These are phyloP conservation scores for Brachionus rotundiformis DNA, from an alignment of 1,140 invertebrate species.

Conservation along the genomic window DNA sequence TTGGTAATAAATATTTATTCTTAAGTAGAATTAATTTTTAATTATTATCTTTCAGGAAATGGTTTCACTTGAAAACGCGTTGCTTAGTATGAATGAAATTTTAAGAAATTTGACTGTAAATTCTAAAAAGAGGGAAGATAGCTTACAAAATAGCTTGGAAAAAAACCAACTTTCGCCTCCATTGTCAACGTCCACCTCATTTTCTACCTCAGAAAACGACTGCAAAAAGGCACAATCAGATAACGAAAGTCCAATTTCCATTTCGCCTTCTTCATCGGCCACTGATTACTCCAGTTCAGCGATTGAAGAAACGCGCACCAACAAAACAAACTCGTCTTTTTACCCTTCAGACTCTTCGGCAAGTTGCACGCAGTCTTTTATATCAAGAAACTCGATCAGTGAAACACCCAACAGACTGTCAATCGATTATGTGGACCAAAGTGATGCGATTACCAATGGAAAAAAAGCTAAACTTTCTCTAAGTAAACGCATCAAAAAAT, in stretches of 20 bases:
- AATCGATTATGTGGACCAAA: background rate
- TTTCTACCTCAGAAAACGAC: background rate
- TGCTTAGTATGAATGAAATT: conserved; percentile 45
- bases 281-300: background rate
- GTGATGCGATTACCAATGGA: background rate
- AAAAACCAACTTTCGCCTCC: conserved; percentile 19
- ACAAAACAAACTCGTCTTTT: background rate
- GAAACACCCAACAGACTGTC: background rate
- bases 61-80: conserved; percentile 15
- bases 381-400: background rate
- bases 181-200: conserved; percentile 14
- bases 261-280: conserved; percentile 1
- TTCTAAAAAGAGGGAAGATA: background rate
- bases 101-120: conserved; percentile 20
- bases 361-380: background rate
- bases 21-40: background rate
- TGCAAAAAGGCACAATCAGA: background rate
- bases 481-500: background rate
- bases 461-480: background rate
- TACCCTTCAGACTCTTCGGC: background rate
- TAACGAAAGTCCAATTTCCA: background rate
- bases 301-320: background rate
- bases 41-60: background rate
- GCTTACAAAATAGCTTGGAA: background rate
- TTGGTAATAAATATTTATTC: no score